Evolutionary conservation across 2,888 invertebrate genomes (phyloP).

Genomic region (Pseudococcus viburni): DNA sequence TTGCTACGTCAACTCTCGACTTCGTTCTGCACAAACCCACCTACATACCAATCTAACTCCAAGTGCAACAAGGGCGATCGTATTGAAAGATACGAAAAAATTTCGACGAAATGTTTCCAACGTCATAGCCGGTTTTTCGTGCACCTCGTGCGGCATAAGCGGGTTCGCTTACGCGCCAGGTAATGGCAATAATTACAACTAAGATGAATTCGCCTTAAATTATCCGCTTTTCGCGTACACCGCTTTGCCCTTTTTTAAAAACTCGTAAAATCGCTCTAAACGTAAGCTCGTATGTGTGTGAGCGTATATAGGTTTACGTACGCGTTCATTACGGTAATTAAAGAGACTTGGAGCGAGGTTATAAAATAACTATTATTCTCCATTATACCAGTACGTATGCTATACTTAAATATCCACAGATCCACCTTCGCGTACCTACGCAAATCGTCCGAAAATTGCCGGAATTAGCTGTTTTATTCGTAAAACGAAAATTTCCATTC

Average conservation of each 20-base stretch:
- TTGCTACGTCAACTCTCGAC: too few relatives aligned
- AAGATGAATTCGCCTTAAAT: slow-evolving; percentile 1
- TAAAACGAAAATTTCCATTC: not conserved
- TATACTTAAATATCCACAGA: not conserved
- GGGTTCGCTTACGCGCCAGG: not conserved
- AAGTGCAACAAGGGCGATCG: too few relatives aligned
- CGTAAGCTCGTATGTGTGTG: not conserved
- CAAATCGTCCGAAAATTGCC: slow-evolving; percentile 26
- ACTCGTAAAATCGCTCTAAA: not conserved
- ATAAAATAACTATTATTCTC: slow-evolving; percentile 32
- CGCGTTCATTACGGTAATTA: slow-evolving; percentile 28
- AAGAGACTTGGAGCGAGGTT: slow-evolving; percentile 16
- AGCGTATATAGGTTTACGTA: not conserved
- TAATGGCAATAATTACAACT: not conserved
- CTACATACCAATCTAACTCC: too few relatives aligned
- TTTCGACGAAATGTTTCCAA: not conserved
- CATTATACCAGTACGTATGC: not conserved
- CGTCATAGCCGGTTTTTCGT: slow-evolving; percentile 6
- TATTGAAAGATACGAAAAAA: not conserved
- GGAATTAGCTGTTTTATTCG: not conserved
- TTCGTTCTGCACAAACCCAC: too few relatives aligned
- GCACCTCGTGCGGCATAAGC: not conserved
- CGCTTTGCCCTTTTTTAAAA: not conserved
- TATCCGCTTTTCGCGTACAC: not conserved
- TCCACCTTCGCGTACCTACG: not conserved